phyloP scores from a whole-genome alignment of 2,888 invertebrate species.

The Imbricaverruca yamaguchii region DNA sequence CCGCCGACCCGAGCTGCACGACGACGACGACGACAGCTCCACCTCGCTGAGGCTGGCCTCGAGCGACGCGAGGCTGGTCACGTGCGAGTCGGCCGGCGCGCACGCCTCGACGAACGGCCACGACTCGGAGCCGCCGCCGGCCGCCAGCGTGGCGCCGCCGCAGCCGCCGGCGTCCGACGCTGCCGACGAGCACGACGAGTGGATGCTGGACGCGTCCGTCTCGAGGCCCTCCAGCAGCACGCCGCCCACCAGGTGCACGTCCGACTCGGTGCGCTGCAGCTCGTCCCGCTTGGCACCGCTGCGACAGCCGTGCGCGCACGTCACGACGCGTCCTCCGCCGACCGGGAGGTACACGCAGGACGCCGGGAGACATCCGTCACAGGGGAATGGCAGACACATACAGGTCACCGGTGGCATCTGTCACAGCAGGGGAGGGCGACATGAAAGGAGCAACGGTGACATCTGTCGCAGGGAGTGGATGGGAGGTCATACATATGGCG shows the following conservation, averaged over 20 bases:
- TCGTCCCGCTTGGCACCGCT: not conserved
- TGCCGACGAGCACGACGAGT: slow-evolving; percentile 1
- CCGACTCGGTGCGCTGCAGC: not conserved
- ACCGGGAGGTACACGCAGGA: too few relatives aligned
- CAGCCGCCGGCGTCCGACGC: not conserved
- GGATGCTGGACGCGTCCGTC: slow-evolving; percentile 20
- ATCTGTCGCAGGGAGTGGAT: too few relatives aligned
- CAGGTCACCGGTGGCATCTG: too few relatives aligned
- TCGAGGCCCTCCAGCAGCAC: slow-evolving; percentile 12
- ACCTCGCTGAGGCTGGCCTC: slow-evolving; percentile 14
- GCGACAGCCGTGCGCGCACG: too few relatives aligned
- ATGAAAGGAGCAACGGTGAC: too few relatives aligned
- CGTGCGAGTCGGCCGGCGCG: not conserved
- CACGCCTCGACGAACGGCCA: slow-evolving; percentile 8
- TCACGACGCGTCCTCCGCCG: too few relatives aligned
- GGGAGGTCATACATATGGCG: too few relatives aligned
- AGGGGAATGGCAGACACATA: too few relatives aligned
- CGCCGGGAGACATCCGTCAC: too few relatives aligned
- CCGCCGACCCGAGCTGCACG: not conserved
- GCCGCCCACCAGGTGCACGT: slow-evolving; percentile 11
- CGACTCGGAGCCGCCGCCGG: not conserved
- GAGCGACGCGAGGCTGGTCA: not conserved
- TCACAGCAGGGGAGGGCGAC: too few relatives aligned
- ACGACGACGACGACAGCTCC: slow-evolving; percentile 9
- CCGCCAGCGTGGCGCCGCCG: not conserved